A percentile compares a stretch with the other conserved stretches of the same genome.
Conservation (phyloP, 2,888 invertebrate genomes). For the Hyalella azteca region DNA sequence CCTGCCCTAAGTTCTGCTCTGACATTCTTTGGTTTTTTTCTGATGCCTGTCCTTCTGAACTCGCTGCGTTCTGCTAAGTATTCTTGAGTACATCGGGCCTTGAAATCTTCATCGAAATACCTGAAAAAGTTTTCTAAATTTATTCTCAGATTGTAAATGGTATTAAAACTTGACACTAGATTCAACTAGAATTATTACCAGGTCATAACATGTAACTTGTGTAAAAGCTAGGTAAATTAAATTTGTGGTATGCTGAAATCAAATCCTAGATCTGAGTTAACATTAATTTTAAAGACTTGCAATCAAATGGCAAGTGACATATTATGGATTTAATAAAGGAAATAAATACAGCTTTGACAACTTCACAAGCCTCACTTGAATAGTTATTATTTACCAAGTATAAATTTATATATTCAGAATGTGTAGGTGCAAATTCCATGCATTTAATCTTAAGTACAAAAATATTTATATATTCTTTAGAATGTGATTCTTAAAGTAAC, state of each 20-base stretch:
- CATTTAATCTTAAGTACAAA: neutral
- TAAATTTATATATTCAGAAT: neutral
- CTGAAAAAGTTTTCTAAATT: neutral
- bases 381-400: neutral
- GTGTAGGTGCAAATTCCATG: neutral
- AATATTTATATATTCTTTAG: neutral
- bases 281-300: neutral
- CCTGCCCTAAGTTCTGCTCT: neutral
- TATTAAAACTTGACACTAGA: neutral
- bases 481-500: neutral
- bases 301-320: neutral
- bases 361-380: neutral
- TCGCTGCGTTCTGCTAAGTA: constrained; percentile 82
- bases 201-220: neutral
- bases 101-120: constrained; percentile 77
- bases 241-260: neutral
- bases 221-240: neutral
- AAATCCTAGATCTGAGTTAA: neutral
- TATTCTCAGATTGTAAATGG: neutral
- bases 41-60: constrained; percentile 78
- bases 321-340: neutral
- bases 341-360: neutral
- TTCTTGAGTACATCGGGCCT: constrained; percentile 74
- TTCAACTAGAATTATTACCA: neutral
- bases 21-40: neutral